Evolutionary conservation across 2,113 vertebrate species (phyloP).

Genomic region (Callospermophilus lateralis): DNA sequence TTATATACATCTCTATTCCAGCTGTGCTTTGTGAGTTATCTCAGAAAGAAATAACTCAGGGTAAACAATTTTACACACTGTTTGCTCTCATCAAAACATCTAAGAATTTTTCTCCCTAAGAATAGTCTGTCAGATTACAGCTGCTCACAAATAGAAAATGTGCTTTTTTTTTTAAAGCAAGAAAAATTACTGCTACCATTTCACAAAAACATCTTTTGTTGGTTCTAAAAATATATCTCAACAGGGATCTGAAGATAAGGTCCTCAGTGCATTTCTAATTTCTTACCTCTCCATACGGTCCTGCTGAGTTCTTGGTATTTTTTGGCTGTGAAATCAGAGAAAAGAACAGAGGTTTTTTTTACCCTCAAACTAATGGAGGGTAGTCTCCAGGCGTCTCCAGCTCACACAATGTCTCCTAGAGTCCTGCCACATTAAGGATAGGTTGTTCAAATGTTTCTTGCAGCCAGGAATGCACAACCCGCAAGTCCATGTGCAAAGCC

Average conservation of each 20-base stretch:
- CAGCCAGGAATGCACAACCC: neutral
- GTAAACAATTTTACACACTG: neutral
- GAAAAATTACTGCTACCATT: neutral
- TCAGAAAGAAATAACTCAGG: neutral
- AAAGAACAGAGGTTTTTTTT: no score
- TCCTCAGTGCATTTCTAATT: neutral
- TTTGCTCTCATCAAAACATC: neutral
- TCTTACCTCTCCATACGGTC: neutral
- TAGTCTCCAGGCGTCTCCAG: neutral
- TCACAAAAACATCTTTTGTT: constrained; percentile 10
- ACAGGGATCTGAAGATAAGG: neutral
- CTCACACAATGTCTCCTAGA: neutral
- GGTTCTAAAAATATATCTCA: constrained; percentile 52
- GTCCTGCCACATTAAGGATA: neutral
- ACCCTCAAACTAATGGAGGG: neutral
- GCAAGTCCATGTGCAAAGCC: neutral
- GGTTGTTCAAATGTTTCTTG: neutral
- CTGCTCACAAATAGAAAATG: neutral
- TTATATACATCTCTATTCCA: neutral
- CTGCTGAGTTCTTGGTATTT: neutral
- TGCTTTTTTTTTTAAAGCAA: neutral
- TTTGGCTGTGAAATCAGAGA: neutral
- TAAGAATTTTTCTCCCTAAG: neutral
- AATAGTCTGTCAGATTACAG: constrained; percentile 19
- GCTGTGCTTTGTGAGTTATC: neutral